phyloP scores from a whole-genome alignment of 2,113 vertebrate species.

The Thomomys bottae region DNA sequence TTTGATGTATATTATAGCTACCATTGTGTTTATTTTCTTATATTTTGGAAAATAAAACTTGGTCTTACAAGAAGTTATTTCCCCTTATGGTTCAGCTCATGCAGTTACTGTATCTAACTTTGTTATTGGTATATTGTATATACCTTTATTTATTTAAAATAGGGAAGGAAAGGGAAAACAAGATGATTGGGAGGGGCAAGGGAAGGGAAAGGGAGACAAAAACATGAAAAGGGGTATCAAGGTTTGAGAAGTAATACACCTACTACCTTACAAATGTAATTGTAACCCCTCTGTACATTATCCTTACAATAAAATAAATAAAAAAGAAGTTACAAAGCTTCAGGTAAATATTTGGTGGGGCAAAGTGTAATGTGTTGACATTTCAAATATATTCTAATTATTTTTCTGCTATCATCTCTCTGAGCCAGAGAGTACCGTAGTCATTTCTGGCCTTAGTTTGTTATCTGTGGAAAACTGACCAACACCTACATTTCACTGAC shows the following conservation, averaged over 20 bases:
- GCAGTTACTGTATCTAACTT: too few species aligned
- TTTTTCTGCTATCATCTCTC: neutral
- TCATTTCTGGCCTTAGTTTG: neutral
- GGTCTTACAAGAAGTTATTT: neutral
- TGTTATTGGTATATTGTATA: too few species aligned
- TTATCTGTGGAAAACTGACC: neutral
- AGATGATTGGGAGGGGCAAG: too few species aligned
- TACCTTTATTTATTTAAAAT: too few species aligned
- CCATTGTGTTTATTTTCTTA: neutral
- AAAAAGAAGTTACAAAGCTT: neutral
- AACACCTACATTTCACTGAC: neutral
- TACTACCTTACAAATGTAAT: too few species aligned
- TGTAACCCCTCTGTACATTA: too few species aligned
- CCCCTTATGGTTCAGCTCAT: too few species aligned
- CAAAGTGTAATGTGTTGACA: neutral
- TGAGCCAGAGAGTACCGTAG: neutral
- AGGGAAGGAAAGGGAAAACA: too few species aligned
- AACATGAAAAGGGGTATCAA: too few species aligned
- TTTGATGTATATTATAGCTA: neutral
- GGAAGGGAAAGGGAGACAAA: too few species aligned
- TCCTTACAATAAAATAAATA: neutral
- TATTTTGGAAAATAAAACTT: neutral
- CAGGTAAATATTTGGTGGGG: neutral
- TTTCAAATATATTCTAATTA: neutral
- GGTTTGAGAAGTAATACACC: too few species aligned